Conservation (phyloP, 2,113 vertebrate genomes). For the Laticauda colubrina region DNA sequence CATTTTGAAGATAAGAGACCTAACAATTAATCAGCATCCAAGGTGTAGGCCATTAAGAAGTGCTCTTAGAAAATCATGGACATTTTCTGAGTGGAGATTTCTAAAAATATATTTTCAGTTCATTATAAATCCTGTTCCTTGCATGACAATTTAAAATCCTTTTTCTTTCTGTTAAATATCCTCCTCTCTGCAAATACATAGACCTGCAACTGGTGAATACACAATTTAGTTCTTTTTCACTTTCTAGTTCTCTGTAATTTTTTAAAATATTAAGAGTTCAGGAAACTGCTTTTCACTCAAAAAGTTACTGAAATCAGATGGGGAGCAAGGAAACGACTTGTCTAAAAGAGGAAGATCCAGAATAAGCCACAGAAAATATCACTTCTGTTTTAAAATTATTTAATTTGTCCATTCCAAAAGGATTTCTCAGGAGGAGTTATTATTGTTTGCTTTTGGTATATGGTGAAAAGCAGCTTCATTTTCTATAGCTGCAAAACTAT, state of each 20-base stretch:
- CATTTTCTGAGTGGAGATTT: conserved; percentile 38
- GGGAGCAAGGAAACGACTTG: background rate
- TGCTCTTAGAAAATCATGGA: conserved; percentile 39
- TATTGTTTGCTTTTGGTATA: background rate
- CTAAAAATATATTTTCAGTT: conserved; percentile 59
- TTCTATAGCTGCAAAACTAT: background rate
- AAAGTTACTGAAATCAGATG: conserved; percentile 23
- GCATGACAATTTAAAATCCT: conserved; percentile 40
- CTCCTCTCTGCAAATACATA: conserved; percentile 37
- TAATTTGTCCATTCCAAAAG: conserved; percentile 33
- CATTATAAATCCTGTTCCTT: conserved; percentile 46
- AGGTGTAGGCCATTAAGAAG: background rate
- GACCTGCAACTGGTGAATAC: conserved; percentile 18
- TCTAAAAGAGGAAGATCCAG: conserved; percentile 29
- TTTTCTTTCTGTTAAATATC: conserved; percentile 23
- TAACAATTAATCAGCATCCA: background rate
- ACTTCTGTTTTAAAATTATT: conserved; percentile 20
- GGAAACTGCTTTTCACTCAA: conserved; percentile 13
- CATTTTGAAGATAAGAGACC: background rate
- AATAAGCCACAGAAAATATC: background rate
- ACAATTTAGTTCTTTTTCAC: background rate
- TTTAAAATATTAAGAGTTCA: accelerated
- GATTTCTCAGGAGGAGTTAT: conserved; percentile 39
- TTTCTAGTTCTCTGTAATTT: background rate
- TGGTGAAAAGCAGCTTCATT: background rate